Conservation (phyloP, 1,140 invertebrate species). For the Hormaphis cornu region DNA sequence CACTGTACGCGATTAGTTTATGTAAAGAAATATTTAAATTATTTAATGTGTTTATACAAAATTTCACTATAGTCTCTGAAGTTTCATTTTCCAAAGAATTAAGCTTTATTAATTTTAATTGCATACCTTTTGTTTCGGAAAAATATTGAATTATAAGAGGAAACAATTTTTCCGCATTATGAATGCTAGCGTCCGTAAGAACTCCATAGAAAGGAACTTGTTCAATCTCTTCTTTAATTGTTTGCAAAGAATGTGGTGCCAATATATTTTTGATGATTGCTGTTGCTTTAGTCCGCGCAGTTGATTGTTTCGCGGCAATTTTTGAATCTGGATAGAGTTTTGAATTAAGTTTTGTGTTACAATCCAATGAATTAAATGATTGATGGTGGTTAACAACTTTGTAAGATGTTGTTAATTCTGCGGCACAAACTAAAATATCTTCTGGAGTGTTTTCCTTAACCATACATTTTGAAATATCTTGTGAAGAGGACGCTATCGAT, state of each 20-base stretch:
- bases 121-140: constrained; percentile 35
- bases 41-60: constrained; percentile 7
- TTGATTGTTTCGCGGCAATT: background rate
- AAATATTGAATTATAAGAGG: constrained; percentile 37
- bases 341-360: constrained; percentile 35
- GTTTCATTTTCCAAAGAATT: constrained; percentile 33
- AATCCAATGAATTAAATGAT: constrained; percentile 32
- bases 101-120: constrained; percentile 37
- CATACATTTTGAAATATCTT: background rate
- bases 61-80: constrained; percentile 15
- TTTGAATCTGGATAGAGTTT: constrained; percentile 26
- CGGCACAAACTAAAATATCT: constrained; percentile 26
- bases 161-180: constrained; percentile 37
- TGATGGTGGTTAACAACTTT: constrained; percentile 37
- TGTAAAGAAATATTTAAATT: constrained; percentile 34
- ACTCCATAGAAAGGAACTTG: constrained; percentile 34
- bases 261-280: constrained; percentile 37
- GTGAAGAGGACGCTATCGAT: background rate
- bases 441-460: background rate
- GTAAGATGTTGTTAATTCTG: constrained; percentile 36
- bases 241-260: constrained; percentile 32
- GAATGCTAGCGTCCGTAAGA: constrained; percentile 36
- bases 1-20: constrained; percentile 39
- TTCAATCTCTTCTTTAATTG: constrained; percentile 33
- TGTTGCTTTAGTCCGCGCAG: constrained; percentile 35